Base-by-base conservation (phyloP, 2,888 invertebrate genomes). In the Dicyrtoma fusca region DNA sequence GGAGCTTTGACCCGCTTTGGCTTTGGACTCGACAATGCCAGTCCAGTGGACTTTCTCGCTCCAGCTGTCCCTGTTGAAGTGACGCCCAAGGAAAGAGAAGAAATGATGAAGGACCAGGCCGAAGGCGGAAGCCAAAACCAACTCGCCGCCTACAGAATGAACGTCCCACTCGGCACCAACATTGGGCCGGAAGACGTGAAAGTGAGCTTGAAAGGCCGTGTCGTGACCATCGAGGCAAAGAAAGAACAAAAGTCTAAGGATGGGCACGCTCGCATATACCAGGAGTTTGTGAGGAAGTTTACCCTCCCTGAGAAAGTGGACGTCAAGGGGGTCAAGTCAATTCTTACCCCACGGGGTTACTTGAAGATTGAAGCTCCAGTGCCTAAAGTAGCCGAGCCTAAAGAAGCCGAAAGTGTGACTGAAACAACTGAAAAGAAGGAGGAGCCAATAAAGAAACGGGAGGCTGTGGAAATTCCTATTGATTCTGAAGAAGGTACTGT, bases 281-380 rank as follows among this genome's bases (percentile, higher is more conserved):
- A 69, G 42, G 69, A 69, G 17, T 69, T 59, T 21, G 59, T 34
- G 45, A 42, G 59, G 3, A 57, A 57, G 45, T 69, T 69, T 17
- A 69, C 59, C 1, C 45, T 69, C 13, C 69, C 69, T 3, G 45
- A 57, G 1, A 55, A 59, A 45, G 59, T 69, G 14, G 25, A 69
- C 25, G 44, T 59, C 47, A 69, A 57, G 69, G 59, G 59, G 57
- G 69, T 69, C 59, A 69, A 69, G 47, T 69, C 69, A n/a, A 25
- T 69, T 21, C n/a, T 69, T 23, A 59, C 57, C 17, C 68, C 68
- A 21, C 23, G 59, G 21, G 69, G 69, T 8, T 69, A 59, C 42
- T 55, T 69, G 42, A 42, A 69, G 44, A 69, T 69, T 57, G 69
- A 69, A 23, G 69, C 69, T 45, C 69, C 69, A 13, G 6, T 69